Evolutionary conservation across 2,113 vertebrate genomes (phyloP), one percentile per base, ranked within the genome.

Genomic region (Platycercus adscitus): DNA sequence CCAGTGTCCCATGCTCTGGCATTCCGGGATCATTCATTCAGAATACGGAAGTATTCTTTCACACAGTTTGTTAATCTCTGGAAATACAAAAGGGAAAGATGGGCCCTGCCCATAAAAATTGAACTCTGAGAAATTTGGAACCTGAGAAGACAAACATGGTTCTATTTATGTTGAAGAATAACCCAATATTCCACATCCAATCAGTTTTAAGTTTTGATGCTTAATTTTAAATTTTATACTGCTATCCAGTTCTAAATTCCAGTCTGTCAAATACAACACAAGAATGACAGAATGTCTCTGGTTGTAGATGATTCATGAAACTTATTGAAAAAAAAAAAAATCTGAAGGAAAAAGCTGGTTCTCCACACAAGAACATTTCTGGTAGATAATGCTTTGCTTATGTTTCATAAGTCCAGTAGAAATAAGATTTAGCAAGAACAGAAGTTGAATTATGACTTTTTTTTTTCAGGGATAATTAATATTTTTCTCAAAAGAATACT

Each of bases 1-100:
- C 15, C 29, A 2, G 18, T 2, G 0, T 11, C 55, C 21, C 1
- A 0, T 1, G 10, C 58, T 47, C 35, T 33, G 41, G 17, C 35
- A 11, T 44, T 65, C 24, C 46, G 29, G n/a, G 15, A 4, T 23
- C 58, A 60, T 64, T 35, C 37, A 23, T 49, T n/a, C 47, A 10
- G 14, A 64, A 9, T 2, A 50, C 3, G 17, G 28, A 4, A 69
- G 13, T 4, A 6, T 2, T 0, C 6, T n/a, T 47, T 58, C 31
- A 17, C 77, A 47, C 3, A 14, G 35, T 28, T 25, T 20, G 10
- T 31, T 58, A 15, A 17, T 15, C 29, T 69, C 39, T 29, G 47
- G n/a, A 47, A 61, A 29, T 21, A 21, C 19, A 9, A 29, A 56
- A 61, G 19, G 15, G 46, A 25, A 37, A 60, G 61, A 29, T 33